phyloP scores from a whole-genome alignment of 2,113 vertebrate genomes.

The Hippotragus niger region DNA sequence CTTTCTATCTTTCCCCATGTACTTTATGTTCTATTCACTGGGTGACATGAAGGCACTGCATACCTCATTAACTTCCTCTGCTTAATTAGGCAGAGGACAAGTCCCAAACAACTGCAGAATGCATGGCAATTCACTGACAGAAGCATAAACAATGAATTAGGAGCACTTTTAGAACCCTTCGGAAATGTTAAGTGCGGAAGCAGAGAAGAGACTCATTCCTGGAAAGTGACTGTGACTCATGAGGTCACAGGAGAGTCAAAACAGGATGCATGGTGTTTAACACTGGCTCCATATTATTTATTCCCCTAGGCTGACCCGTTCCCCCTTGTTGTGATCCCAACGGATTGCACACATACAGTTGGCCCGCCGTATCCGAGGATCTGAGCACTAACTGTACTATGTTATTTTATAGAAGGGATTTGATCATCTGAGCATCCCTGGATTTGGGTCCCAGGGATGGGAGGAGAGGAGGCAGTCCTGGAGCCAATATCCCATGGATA shows the following conservation, averaged over 20 bases:
- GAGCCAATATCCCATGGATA: not conserved
- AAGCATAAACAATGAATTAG: not conserved
- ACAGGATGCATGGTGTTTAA: not conserved
- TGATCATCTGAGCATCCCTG: not conserved
- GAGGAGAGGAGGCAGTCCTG: not conserved
- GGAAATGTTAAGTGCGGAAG: not conserved
- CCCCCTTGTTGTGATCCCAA: not conserved
- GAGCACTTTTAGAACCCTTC: not conserved
- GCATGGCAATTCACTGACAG: conserved; percentile 65
- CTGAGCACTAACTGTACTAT: not conserved
- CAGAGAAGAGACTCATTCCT: not conserved
- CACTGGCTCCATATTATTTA: accelerated
- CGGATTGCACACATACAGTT: not conserved
- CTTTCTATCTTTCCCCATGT: not conserved
- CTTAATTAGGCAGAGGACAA: conserved; percentile 73
- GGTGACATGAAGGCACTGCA: conserved; percentile 60
- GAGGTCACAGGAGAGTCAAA: not conserved
- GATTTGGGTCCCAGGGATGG: not conserved
- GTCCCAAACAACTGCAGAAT: conserved; percentile 67
- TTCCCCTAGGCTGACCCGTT: not conserved
- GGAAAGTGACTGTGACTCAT: not conserved
- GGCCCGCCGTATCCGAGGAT: accelerated
- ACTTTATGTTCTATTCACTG: conserved; percentile 24
- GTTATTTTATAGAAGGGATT: not conserved
- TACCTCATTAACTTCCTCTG: conserved; percentile 77